A percentile compares a stretch with the other conserved stretches of the same genome.
Evolutionary conservation across 2,888 invertebrate genomes (phyloP).

Genomic region (Lepidochitona cinerea): DNA sequence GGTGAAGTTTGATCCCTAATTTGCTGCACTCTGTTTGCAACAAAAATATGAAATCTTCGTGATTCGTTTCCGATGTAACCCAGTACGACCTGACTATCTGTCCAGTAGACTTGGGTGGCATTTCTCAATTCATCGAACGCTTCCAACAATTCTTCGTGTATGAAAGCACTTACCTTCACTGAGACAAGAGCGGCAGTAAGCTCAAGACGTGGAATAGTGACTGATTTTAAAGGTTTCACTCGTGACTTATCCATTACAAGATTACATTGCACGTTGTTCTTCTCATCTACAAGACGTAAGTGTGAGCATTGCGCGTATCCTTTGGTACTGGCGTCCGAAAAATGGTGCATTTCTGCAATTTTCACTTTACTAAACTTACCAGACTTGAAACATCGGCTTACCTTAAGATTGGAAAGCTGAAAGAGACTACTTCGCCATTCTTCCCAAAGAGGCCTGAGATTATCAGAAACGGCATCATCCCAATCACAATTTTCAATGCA

Average conservation of each 20-base stretch:
- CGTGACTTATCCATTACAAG: slow-evolving; percentile 23
- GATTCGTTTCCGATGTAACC: slow-evolving; percentile 28
- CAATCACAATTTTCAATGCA: too few species aligned
- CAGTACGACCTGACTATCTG: slow-evolving; percentile 27
- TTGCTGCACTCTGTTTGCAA: slow-evolving; percentile 26
- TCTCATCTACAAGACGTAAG: slow-evolving; percentile 1
- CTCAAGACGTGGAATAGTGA: slow-evolving; percentile 24
- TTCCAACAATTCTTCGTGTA: slow-evolving; percentile 18
- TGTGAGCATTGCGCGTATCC: slow-evolving; percentile 15
- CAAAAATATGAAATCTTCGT: slow-evolving; percentile 23
- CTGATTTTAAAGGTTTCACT: slow-evolving; percentile 27
- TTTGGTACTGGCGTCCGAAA: slow-evolving; percentile 22
- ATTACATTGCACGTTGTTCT: slow-evolving; percentile 19
- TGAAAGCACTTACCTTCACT: slow-evolving; percentile 14
- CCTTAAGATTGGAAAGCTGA: not conserved
- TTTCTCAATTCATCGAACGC: slow-evolving; percentile 7
- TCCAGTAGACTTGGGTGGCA: slow-evolving; percentile 20
- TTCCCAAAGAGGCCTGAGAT: too few species aligned
- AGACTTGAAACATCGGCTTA: slow-evolving; percentile 16
- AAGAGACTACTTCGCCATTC: slow-evolving; percentile 12
- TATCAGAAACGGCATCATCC: too few species aligned
- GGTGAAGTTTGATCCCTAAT: slow-evolving; percentile 19
- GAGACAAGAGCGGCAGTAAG: slow-evolving; percentile 24
- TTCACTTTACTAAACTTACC: slow-evolving; percentile 12
- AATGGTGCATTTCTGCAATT: slow-evolving; percentile 19